Conservation (phyloP, 35 echinoderm and acorn worm genomes). For the Anneissia japonica region DNA sequence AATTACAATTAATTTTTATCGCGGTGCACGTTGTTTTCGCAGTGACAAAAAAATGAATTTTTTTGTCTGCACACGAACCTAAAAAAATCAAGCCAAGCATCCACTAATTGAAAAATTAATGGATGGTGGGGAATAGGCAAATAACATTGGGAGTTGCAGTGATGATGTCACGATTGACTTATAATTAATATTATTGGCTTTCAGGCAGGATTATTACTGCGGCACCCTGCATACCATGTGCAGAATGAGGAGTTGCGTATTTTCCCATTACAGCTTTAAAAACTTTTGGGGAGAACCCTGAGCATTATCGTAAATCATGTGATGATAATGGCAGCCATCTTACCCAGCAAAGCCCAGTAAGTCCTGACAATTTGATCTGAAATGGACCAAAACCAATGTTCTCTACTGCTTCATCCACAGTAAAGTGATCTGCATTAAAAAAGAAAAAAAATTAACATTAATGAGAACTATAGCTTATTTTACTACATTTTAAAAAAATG, state of each 20-base stretch:
- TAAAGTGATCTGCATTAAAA: constrained; percentile 71
- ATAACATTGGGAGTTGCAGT: neutral
- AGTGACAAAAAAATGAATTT: no score
- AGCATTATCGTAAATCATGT: neutral
- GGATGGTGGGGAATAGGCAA: neutral
- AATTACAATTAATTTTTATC: no score
- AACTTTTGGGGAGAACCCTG: neutral
- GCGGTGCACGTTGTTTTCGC: no score
- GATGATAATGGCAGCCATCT: constrained; percentile 1
- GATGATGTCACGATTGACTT: neutral
- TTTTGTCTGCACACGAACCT: no score
- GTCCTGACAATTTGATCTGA: constrained; percentile 69
- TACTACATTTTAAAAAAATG: no score
- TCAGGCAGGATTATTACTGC: no score
- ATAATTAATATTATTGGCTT: neutral
- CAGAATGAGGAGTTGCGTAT: neutral
- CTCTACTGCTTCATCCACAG: constrained; percentile 94
- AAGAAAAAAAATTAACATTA: neutral
- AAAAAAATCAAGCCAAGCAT: no score
- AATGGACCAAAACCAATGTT: constrained; percentile 93
- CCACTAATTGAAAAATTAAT: no score
- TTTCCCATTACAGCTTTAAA: neutral
- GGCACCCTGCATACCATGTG: no score
- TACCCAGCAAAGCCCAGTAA: constrained; percentile 93
- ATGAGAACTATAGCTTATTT: neutral